phyloP scores from a whole-genome alignment of 2,113 vertebrate species.

The Cranoglanis bouderius region DNA sequence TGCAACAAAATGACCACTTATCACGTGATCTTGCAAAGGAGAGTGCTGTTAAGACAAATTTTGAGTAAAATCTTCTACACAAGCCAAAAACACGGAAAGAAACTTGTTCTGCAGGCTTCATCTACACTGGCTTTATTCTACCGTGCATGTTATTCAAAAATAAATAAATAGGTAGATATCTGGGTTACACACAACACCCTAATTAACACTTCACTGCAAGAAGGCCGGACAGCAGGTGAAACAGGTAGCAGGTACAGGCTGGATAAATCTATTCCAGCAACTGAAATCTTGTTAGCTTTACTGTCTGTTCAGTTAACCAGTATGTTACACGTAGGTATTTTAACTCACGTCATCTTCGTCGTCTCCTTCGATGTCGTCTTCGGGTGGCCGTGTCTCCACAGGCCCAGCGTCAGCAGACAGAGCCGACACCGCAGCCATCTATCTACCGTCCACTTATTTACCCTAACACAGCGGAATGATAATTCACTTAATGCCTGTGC shows the following conservation, averaged over 20 bases:
- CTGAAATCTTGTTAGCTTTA: background rate
- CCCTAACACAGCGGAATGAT: background rate
- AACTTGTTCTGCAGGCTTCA: background rate
- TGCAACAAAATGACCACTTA: background rate
- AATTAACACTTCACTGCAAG: background rate
- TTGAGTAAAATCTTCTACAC: background rate
- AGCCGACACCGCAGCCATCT: conserved; percentile 71
- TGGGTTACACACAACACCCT: background rate
- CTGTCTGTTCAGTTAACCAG: too few species aligned
- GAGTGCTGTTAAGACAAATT: background rate
- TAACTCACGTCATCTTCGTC: conserved; percentile 75
- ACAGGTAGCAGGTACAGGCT: too few species aligned
- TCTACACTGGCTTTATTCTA: background rate
- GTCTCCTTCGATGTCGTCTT: conserved; percentile 76
- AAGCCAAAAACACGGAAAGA: background rate
- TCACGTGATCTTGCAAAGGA: background rate
- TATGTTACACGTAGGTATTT: background rate
- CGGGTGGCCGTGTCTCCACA: conserved; percentile 67
- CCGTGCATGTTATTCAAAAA: background rate
- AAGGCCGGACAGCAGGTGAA: background rate
- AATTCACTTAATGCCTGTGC: background rate
- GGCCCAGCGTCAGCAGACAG: conserved; percentile 72
- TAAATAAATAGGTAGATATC: background rate
- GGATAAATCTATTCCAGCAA: background rate
- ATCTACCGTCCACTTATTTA: background rate